Base-by-base conservation (phyloP, 92 coral and sea anemone species). In the Palythoa heliodiscus region DNA sequence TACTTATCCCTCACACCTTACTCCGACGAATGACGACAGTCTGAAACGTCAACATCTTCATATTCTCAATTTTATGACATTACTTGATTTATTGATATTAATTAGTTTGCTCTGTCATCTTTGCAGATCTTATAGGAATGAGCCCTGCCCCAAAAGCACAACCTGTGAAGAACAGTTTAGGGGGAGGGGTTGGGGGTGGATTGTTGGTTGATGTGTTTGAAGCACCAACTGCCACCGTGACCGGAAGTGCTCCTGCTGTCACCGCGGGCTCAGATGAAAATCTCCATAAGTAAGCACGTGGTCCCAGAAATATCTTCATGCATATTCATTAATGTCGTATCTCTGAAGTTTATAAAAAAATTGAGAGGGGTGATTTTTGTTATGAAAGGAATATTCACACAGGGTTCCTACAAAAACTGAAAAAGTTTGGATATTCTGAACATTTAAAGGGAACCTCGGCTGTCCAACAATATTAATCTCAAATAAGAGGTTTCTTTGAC, bases 151-250 rank as follows among this genome's bases (percentile, higher is more conserved):
- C 95, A 15, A 87, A 73, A 20, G 53, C 69, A 24, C 37, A 80
- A 15, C 91, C 91, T 7, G 83, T 86, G 57, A 71, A 87, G 50
- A 90, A 90, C 88, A 88, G 88, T 71, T 14, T 89, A 10, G 89
- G 89, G 17, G 90, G 69, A 63, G 69, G 69, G 11, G 69, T 35
- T n/a, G 23, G 50, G 50, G 50, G 91, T 37, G 92, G 98, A 0
- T 86, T 96, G 3, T 86, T 96, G 80, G 98, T 96, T 12, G 98
- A 96, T 61, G 98, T 96, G 48, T 96, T 96, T 77, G 98, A 96
- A 61, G 89, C 87, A 43, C 86, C 93, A 4, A 75, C 98, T 0
- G 75, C 92, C 7, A 83, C 96, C 10, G 89, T 92, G 38, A 52
- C 82, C 50, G 93, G 94, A 37, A 91, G 98, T 76, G 87, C 92